A percentile compares a stretch with the other conserved stretches of the same genome.
Conservation (phyloP, 2,888 invertebrate species). For the Heliconius ethilla region DNA sequence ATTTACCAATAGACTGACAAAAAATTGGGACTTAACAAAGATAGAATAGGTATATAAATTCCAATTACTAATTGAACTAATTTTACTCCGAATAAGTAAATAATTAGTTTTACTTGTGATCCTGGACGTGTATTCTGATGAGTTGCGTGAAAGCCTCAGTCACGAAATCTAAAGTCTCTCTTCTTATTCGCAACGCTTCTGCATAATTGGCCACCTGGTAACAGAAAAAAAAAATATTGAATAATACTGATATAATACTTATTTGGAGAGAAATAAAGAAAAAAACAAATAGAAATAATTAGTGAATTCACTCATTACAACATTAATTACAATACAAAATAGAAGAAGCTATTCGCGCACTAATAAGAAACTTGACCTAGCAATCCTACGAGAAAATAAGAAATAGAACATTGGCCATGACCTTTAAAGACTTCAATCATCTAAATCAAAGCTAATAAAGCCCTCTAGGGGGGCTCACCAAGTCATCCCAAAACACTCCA, state of each 20-base stretch:
- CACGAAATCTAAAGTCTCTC: conserved; percentile 94
- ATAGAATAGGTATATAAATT: not conserved
- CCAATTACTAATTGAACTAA: not conserved
- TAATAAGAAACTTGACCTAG: not conserved
- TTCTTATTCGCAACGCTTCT: conserved; percentile 92
- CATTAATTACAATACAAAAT: not conserved
- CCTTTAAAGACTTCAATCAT: not conserved
- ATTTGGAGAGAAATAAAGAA: not conserved
- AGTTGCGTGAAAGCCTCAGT: conserved; percentile 95
- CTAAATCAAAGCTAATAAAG: not conserved
- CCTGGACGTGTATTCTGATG: conserved; percentile 91
- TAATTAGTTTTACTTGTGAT: conserved; percentile 78
- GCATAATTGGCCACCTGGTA: conserved; percentile 78
- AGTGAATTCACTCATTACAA: not conserved
- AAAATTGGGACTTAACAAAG: too few relatives aligned
- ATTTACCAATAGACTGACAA: too few relatives aligned
- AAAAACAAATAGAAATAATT: too few relatives aligned
- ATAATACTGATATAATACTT: not conserved
- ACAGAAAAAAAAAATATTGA: conserved; percentile 2
- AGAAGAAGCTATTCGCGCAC: not conserved
- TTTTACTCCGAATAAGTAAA: not conserved
- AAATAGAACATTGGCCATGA: too few relatives aligned
- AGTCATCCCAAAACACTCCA: not conserved
- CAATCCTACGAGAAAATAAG: not conserved
- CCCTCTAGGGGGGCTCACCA: not conserved